These are phyloP conservation scores for Luperina testacea DNA, from an alignment of 2,888 invertebrate genomes.

Conservation along the genomic window DNA sequence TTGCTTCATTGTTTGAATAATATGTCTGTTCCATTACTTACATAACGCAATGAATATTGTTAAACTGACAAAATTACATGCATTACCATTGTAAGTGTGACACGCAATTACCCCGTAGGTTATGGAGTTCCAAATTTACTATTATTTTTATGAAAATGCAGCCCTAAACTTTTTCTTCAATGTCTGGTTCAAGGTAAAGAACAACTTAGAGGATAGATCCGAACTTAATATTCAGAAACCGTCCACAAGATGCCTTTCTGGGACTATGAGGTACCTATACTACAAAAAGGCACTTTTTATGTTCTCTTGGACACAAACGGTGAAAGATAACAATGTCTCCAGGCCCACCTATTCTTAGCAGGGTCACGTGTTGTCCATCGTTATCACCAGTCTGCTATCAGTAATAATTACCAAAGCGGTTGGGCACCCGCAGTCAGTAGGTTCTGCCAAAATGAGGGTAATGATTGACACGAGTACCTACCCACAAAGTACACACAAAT, in stretches of 20 bases:
- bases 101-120: too few species aligned
- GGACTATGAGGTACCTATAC: background rate
- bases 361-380: conserved; percentile 16
- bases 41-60: too few species aligned
- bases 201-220: background rate
- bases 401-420: conserved; percentile 41
- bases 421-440: conserved; percentile 14
- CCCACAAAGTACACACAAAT: background rate
- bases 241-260: background rate
- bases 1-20: too few species aligned
- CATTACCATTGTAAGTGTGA: too few species aligned
- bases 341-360: background rate
- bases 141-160: background rate
- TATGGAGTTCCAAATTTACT: too few species aligned
- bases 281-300: too few species aligned
- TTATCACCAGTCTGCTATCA: conserved; percentile 39
- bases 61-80: too few species aligned
- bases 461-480: conserved; percentile 25
- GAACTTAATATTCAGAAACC: background rate
- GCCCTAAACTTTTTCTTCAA: background rate
- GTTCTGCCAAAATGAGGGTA: conserved; percentile 50
- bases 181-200: too few species aligned
- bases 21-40: too few species aligned
- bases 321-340: conserved; percentile 1
- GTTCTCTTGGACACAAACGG: background rate